phyloP scores from a whole-genome alignment of 2,113 vertebrate species.

The Hemiscyllium ocellatum region DNA sequence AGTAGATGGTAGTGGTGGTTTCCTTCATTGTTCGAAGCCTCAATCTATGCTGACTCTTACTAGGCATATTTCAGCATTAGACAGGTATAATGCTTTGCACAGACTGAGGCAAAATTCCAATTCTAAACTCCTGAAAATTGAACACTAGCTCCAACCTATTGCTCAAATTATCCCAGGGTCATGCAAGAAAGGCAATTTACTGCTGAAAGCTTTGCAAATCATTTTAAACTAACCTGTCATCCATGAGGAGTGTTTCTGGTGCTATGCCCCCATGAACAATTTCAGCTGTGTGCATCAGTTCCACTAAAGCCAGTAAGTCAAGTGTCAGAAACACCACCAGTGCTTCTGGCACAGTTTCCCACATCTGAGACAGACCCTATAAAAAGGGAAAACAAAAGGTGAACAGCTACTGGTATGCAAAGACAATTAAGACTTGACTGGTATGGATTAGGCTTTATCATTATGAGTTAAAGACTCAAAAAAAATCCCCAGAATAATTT shows the following conservation, averaged over 20 bases:
- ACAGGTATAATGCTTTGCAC: neutral
- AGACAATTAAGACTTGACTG: neutral
- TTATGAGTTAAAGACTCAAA: neutral
- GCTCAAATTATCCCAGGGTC: neutral
- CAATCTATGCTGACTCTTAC: neutral
- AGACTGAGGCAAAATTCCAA: neutral
- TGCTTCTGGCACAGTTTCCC: slow-evolving; percentile 42
- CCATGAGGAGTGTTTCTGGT: slow-evolving; percentile 60
- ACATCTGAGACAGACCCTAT: neutral
- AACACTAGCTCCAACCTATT: neutral
- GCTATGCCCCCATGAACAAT: slow-evolving; percentile 69
- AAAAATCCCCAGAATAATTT: neutral
- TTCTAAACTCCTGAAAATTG: neutral
- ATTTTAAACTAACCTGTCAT: slow-evolving; percentile 52
- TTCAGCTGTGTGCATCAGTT: slow-evolving; percentile 64
- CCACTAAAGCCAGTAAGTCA: slow-evolving; percentile 62
- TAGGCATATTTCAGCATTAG: neutral
- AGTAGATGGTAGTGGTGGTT: neutral
- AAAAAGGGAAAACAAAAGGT: neutral
- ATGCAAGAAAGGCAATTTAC: neutral
- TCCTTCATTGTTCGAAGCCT: neutral
- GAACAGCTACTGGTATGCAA: neutral
- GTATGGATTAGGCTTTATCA: neutral
- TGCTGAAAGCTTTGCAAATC: neutral
- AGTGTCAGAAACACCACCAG: slow-evolving; percentile 49